Base-by-base conservation (phyloP, 1,140 invertebrate species). In the Phenacoccus solenopsis region DNA sequence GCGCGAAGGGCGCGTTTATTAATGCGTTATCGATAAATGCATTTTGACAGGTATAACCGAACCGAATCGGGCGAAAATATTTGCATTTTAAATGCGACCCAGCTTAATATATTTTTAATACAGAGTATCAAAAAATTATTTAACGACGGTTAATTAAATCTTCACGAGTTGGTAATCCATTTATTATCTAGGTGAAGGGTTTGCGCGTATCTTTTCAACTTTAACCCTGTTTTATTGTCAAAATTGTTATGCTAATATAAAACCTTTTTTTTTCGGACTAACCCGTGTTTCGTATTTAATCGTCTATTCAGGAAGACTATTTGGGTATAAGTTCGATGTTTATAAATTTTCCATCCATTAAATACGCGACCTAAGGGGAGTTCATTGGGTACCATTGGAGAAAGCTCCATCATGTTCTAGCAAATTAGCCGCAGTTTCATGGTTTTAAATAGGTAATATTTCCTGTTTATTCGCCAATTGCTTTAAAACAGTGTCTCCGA, bases 31-130 rank as follows among this genome's bases (percentile, higher is more conserved):
- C 38, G 38, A 49, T 49, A 49, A 49, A 49, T 49, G 38, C 38
- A 49, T 49, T 49, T 49, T 49, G 38, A 49, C 38, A 49, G 38
- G 38, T 49, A 49, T 49, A 49, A 49, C 38, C 38, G 38, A 49
- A 49, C 13, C 38, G 38, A 49, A 49, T 49, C 16, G 16, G n/a
- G n/a, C 38, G 2, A n/a, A 3, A 16, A 49, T 49, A 49, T 49
- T 49, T 49, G 38, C 38, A 49, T 49, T 49, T 49, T 49, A 49
- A 49, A 49, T 49, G 5, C 38, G 38, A 49, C 20, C 38, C 5
- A 10, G 3, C 20, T 49, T 49, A 16, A 49, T 49, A 49, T n/a
- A 49, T 49, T 49, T 49, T 49, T n/a, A 49, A 49, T 49, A 49
- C 20, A 10, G 5, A n/a, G 38, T n/a, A 16, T n/a, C 38, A 2